Conservation (phyloP, 2,113 vertebrate genomes). For the Chamaetylas fuelleborni region DNA sequence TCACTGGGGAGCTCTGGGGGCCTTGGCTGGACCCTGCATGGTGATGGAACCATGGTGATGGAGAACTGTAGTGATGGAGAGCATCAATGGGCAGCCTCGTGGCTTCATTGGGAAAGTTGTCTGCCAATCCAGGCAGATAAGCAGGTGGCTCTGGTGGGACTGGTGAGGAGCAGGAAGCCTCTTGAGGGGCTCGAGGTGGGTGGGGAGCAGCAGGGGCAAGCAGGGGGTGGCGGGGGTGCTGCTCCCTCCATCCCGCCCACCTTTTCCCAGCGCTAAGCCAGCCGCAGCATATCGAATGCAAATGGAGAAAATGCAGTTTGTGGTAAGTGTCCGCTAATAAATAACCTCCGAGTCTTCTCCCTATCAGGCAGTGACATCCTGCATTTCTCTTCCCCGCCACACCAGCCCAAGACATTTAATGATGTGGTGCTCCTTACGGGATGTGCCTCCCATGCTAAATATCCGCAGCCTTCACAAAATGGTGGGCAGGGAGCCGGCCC, state of each 20-base stretch:
- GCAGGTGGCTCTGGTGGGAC: neutral
- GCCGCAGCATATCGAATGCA: constrained; percentile 54
- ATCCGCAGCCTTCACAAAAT: constrained; percentile 60
- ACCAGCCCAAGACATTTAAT: constrained; percentile 77
- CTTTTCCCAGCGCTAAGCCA: neutral
- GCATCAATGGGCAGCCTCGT: rapidly evolving
- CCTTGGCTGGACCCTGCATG: neutral
- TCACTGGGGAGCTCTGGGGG: neutral
- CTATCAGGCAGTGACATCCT: constrained; percentile 77
- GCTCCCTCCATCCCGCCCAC: neutral
- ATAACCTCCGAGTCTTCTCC: constrained; percentile 73
- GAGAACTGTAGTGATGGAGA: neutral
- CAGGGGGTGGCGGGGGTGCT: neutral
- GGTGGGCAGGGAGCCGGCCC: constrained; percentile 43
- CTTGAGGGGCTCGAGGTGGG: neutral
- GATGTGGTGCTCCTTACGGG: constrained; percentile 71
- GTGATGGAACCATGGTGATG: neutral
- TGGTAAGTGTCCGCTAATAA: constrained; percentile 76
- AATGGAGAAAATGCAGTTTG: constrained; percentile 73
- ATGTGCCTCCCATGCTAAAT: constrained; percentile 74
- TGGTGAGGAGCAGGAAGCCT: rapidly evolving
- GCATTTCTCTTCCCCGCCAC: constrained; percentile 70
- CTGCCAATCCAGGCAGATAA: neutral
- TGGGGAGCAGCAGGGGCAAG: neutral
- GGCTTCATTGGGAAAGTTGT: neutral